Evolutionary conservation across 30 jellyfish, hydroid and myxozoan genomes (phyloP), one percentile per base, ranked within the genome.

Genomic region (Rhopilema esculentum): DNA sequence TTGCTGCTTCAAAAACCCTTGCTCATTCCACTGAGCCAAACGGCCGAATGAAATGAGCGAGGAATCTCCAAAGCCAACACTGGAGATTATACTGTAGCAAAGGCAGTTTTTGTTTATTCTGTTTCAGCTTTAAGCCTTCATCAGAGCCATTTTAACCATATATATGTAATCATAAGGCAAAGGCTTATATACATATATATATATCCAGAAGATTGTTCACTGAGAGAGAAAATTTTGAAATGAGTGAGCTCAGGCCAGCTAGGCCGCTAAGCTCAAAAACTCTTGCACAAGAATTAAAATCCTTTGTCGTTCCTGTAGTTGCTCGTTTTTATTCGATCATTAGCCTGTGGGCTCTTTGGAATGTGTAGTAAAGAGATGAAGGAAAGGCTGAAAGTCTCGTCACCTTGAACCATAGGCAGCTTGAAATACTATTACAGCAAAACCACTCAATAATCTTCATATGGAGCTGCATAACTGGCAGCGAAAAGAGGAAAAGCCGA

Each of bases 231-330:
- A 65, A 65, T 65, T 4, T 12, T 6, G 30, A 21, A 21, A 69
- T 69, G 80, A 49, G 61, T 26, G 80, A 27, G 22, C 80, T 21
- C 27, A n/a, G 61, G 61, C 80, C 80, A 69, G 80, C 61, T 26
- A 69, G 80, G n/a, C 80, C 57, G 61, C 80, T 69, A 18, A 30
- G 80, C 50, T 69, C 80, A 23, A 69, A 69, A 30, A 69, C 80
- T 9, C 53, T 69, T 4, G 30, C 80, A 24, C 80, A 69, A 24
- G 80, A 18, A 23, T 29, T 69, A 49, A 40, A 29, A 21, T n/a
- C 48, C 50, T 69, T 69, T 23, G 80, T 69, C 15, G 80, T 69
- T 30, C 80, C 80, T 12, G 80, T 69, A 8, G 53, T 69, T 24
- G 53, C 80, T n/a, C 30, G 50, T 9, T 24, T 1, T 16, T 8